A percentile compares a stretch with the other conserved stretches of the same genome.
Evolutionary conservation across 2,888 invertebrate genomes (phyloP).

Genomic region (Halictus ligatus): DNA sequence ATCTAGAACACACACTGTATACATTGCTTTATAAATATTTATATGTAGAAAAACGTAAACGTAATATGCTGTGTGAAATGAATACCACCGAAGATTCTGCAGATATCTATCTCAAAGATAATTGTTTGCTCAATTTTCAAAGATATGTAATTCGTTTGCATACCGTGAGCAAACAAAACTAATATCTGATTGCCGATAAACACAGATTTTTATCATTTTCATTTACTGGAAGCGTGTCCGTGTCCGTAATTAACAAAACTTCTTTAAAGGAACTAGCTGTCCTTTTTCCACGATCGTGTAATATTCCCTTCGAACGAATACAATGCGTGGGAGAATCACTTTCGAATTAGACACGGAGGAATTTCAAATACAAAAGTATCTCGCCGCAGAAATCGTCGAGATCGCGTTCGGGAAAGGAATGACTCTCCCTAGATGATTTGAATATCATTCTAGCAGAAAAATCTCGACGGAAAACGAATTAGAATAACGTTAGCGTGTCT

Average conservation of each 20-base stretch:
- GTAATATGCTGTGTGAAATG: background rate
- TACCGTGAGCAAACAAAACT: background rate
- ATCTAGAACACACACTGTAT: background rate
- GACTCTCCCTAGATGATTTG: slow-evolving; percentile 28
- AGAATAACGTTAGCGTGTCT: slow-evolving; percentile 3
- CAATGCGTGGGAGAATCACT: slow-evolving; percentile 28
- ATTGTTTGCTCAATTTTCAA: background rate
- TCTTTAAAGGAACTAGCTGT: background rate
- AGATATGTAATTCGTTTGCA: background rate
- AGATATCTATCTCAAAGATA: background rate
- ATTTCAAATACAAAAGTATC: slow-evolving; percentile 28
- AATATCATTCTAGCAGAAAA: slow-evolving; percentile 39
- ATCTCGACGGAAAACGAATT: slow-evolving; percentile 20
- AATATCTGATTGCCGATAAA: background rate
- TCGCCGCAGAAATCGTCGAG: slow-evolving; percentile 27
- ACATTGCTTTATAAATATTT: background rate
- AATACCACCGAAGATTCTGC: background rate
- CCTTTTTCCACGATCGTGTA: slow-evolving; percentile 19
- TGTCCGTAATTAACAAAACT: background rate
- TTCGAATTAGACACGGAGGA: slow-evolving; percentile 16
- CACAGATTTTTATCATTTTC: background rate
- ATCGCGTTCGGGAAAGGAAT: slow-evolving; percentile 11
- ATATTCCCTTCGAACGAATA: background rate
- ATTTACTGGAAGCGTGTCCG: background rate
- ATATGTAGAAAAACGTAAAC: background rate